Percentiles rank a stretch among this genome's conserved stretches.
phyloP scores from a whole-genome alignment of 2,797 vertebrate genomes.

The Hylomyscus alleni region DNA sequence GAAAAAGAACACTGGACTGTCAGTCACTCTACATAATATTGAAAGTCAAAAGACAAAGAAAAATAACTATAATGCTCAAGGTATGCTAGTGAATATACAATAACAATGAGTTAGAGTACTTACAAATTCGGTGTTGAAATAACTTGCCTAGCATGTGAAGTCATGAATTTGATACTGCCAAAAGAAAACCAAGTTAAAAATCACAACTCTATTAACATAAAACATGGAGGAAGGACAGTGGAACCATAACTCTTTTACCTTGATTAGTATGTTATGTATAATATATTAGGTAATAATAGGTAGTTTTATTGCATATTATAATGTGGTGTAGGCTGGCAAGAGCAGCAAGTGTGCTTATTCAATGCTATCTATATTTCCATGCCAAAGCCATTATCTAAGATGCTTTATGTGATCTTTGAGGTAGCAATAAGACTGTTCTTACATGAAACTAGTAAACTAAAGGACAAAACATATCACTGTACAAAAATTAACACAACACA shows the following conservation, averaged over 20 bases:
- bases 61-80: background rate
- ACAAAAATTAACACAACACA: background rate
- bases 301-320: background rate
- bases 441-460: background rate
- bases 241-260: background rate
- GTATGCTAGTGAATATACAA: background rate
- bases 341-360: background rate
- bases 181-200: background rate
- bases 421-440: background rate
- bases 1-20: no score
- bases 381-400: background rate
- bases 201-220: background rate
- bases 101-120: background rate
- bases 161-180: background rate
- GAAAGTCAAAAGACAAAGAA: constrained; percentile 23
- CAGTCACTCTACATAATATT: background rate
- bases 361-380: background rate
- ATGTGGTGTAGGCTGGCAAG: background rate
- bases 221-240: background rate
- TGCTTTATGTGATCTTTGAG: background rate
- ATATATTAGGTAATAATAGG: background rate
- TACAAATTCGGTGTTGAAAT: background rate
- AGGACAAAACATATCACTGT: background rate
- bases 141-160: background rate
- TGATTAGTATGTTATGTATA: background rate